Percentiles rank a stretch among this genome's conserved stretches.
These are phyloP conservation scores for Drosophila macrospina DNA, from an alignment of 2,888 invertebrate species.

Conservation along the genomic window DNA sequence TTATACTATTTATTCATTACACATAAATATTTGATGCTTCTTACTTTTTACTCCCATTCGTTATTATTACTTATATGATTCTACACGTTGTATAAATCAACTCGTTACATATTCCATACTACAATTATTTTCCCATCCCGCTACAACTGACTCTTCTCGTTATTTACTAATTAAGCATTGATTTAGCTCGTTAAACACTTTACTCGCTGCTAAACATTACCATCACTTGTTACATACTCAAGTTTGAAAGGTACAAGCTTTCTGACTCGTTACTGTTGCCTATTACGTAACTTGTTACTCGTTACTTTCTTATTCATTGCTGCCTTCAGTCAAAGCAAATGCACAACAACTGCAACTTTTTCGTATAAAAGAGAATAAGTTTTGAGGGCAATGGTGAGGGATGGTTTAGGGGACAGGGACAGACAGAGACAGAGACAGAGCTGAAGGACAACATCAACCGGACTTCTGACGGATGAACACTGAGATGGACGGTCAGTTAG, in stretches of 20 bases:
- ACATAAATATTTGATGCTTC: too few species aligned
- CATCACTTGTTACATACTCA: not conserved
- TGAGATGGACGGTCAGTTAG: slow-evolving; percentile 29
- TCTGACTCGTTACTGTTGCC: not conserved
- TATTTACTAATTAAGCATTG: not conserved
- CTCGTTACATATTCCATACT: too few species aligned
- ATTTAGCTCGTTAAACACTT: not conserved
- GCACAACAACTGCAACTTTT: slow-evolving; percentile 34
- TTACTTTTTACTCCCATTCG: too few species aligned
- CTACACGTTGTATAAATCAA: too few species aligned
- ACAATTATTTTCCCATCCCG: too few species aligned
- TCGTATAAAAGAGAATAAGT: slow-evolving; percentile 20
- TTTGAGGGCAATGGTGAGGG: slow-evolving; percentile 1
- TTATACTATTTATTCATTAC: too few species aligned
- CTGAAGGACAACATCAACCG: slow-evolving; percentile 50
- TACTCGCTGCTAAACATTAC: not conserved
- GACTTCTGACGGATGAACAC: slow-evolving; percentile 53
- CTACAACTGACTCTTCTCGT: too few species aligned
- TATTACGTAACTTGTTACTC: not conserved
- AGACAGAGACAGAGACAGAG: too few species aligned
- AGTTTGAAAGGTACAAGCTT: not conserved
- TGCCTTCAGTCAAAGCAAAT: slow-evolving; percentile 38
- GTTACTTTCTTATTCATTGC: slow-evolving; percentile 35
- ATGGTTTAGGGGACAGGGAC: slow-evolving; percentile 8
- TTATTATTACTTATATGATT: too few species aligned